These are phyloP conservation scores for Spodoptera litura DNA, from an alignment of 1,140 invertebrate species.

Conservation along the genomic window DNA sequence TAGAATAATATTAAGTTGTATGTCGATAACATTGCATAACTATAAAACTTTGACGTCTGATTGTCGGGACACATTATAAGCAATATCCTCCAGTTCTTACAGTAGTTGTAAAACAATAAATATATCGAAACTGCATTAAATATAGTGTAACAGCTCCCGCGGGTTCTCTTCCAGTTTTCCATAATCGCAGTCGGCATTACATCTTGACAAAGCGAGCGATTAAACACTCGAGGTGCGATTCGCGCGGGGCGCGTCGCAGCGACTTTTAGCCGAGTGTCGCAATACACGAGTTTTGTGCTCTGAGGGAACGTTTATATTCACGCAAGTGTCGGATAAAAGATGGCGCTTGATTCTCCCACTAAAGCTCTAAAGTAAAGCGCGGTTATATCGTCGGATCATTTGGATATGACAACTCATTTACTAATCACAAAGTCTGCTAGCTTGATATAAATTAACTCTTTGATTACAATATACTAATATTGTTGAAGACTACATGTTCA, in stretches of 20 bases:
- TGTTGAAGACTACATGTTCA: too few species aligned
- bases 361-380: conserved; percentile 18
- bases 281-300: conserved; percentile 44
- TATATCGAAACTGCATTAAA: background rate
- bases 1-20: background rate
- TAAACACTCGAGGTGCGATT: conserved; percentile 64
- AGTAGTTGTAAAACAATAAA: too few species aligned
- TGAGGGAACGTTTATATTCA: conserved; percentile 36
- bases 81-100: too few species aligned
- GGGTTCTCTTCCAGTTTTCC: conserved; percentile 28
- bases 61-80: too few species aligned
- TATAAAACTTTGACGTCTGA: too few species aligned
- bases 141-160: background rate
- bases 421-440: background rate
- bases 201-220: conserved; percentile 68
- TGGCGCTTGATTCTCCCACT: conserved; percentile 36
- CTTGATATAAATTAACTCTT: background rate
- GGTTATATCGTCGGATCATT: background rate
- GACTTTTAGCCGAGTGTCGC: conserved; percentile 50
- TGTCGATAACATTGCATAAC: background rate
- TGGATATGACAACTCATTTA: background rate
- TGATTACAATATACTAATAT: background rate
- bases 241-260: conserved; percentile 43
- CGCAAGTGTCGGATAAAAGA: conserved; percentile 37
- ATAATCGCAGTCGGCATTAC: conserved; percentile 51